Conservation (phyloP, 1,140 invertebrate species). For the Penaeus vannamei region DNA sequence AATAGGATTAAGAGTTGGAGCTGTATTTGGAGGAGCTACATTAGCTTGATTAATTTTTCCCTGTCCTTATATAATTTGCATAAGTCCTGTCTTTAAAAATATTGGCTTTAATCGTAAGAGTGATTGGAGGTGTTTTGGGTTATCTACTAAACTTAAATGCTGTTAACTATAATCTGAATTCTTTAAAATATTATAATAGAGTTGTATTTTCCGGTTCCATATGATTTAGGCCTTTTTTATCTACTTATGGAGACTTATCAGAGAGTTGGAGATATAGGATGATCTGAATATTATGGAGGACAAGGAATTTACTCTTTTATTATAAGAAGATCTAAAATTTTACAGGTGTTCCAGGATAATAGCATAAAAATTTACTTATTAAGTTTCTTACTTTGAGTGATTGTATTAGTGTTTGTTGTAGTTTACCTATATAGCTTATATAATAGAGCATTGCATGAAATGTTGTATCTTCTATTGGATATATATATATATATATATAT, state of each 20-base stretch:
- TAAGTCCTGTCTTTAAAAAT: neutral
- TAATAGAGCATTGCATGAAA: conserved; percentile 6
- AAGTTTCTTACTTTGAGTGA: too few species aligned
- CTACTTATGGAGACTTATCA: neutral
- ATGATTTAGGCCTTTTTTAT: conserved; percentile 28
- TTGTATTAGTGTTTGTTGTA: too few species aligned
- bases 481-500: too few species aligned
- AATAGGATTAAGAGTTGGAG: neutral
- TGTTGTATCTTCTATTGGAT: too few species aligned
- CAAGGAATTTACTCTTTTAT: too few species aligned
- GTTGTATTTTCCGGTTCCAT: neutral
- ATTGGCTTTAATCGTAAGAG: neutral
- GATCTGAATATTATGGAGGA: too few species aligned
- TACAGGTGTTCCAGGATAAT: too few species aligned
- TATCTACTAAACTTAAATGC: neutral
- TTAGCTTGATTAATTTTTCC: conserved; percentile 26
- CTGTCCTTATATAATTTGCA: conserved; percentile 7
- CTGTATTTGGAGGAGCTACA: neutral
- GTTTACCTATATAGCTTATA: too few species aligned
- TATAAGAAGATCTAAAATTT: too few species aligned
- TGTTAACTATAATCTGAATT: neutral
- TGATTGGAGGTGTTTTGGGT: neutral
- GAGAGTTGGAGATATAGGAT: too few species aligned
- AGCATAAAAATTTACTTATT: too few species aligned
- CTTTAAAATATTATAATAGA: neutral